Conservation (phyloP, 2,797 vertebrate species). For the Valencia hispanica region DNA sequence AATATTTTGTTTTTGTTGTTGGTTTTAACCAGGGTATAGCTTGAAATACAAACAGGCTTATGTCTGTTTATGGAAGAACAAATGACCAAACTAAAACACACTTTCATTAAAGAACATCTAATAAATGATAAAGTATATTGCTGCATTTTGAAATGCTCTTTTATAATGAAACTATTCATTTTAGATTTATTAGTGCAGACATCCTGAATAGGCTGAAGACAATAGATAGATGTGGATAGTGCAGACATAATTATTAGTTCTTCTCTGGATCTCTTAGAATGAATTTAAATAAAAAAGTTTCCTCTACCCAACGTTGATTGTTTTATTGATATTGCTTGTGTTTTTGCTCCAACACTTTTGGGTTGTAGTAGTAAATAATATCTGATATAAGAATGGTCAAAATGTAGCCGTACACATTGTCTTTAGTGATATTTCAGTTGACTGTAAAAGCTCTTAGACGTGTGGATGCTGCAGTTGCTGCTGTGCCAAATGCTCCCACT, state of each 20-base stretch:
- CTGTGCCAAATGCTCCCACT: slow-evolving; percentile 56
- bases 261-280: neutral
- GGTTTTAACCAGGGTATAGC: neutral
- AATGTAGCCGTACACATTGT: slow-evolving; percentile 11
- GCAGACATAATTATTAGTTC: neutral
- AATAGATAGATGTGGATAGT: too few species aligned
- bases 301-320: neutral
- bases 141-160: neutral
- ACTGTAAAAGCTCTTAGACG: slow-evolving; percentile 26
- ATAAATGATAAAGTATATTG: neutral
- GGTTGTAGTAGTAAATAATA: neutral
- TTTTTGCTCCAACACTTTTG: neutral
- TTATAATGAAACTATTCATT: neutral
- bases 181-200: neutral
- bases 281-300: neutral
- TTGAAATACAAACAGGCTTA: neutral
- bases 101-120: neutral
- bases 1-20: neutral
- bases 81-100: neutral
- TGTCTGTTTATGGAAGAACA: neutral
- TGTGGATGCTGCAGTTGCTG: slow-evolving; percentile 38
- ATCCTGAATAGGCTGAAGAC: too few species aligned
- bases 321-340: neutral
- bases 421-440: slow-evolving; percentile 32
- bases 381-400: slow-evolving; percentile 6